Conservation (phyloP, 2,888 invertebrate species). For the Piscicola geometra region DNA sequence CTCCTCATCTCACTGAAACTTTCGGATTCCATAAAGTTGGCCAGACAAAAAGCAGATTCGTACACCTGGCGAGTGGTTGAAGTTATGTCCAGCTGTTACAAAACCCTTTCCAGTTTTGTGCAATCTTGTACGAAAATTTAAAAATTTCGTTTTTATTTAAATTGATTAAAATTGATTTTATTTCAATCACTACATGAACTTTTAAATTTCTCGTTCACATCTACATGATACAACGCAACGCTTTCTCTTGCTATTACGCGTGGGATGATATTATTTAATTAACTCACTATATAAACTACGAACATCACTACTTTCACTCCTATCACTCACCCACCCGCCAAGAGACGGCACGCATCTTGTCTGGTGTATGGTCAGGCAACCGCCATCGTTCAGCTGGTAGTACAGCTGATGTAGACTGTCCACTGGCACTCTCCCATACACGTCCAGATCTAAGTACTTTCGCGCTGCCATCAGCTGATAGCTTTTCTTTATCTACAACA, state of each 20-base stretch:
- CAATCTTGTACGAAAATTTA: too few relatives aligned
- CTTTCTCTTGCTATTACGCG: background rate
- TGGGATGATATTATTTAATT: too few relatives aligned
- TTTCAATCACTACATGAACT: too few relatives aligned
- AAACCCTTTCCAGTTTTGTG: too few relatives aligned
- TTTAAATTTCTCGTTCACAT: background rate
- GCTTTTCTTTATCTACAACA: too few relatives aligned
- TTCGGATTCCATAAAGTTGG: slow-evolving; percentile 62
- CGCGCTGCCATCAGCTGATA: slow-evolving; percentile 18
- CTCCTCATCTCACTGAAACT: slow-evolving; percentile 45
- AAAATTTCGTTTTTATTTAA: background rate
- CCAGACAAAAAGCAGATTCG: slow-evolving; percentile 37
- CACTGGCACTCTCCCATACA: slow-evolving; percentile 22
- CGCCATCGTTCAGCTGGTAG: slow-evolving; percentile 32
- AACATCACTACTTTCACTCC: background rate
- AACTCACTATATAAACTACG: background rate
- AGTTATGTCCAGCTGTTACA: background rate
- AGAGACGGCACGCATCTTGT: slow-evolving; percentile 32
- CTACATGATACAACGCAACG: slow-evolving; percentile 6
- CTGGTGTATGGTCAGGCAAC: slow-evolving; percentile 31
- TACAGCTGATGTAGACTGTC: slow-evolving; percentile 34
- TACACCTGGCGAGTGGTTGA: slow-evolving; percentile 31
- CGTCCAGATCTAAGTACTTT: slow-evolving; percentile 29
- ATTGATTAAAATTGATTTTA: background rate
- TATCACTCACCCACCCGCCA: slow-evolving; percentile 39